Evolutionary conservation across 2,888 invertebrate species (phyloP), one percentile per base, ranked within the genome.

Genomic region (Cynaeus angustus): DNA sequence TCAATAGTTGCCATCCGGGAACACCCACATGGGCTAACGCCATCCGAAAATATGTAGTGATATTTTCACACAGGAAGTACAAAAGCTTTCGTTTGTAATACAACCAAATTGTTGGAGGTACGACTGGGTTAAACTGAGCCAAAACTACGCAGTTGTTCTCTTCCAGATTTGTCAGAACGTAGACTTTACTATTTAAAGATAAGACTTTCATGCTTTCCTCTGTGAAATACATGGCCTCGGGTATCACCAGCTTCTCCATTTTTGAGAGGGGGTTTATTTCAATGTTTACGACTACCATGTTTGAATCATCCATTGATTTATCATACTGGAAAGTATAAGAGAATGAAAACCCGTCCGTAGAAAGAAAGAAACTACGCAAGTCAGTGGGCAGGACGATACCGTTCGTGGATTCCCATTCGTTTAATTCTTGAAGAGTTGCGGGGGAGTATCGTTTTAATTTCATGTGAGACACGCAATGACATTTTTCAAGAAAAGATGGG

Each of bases 11-110:
- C 97, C 97, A 97, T 70, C 94, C 92, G 0, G 96, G 96, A 65
- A 97, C 86, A 0, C 97, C 97, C 52, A 96, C 88, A 82, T 97
- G 96, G 1, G 94, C 94, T 38, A 97, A 86, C 82, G 95, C 91
- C 91, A 97, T 94, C 68, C 96, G 88, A 78, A 96, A 92, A 83
- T 97, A 97, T 72, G 93, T 90, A 8, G 92, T 91, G 80, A 97
- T 96, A 16, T 90, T 91, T 61, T 93, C 91, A 0, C 96, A 92
- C 55, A 97, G 85, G 86, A 91, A 93, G 73, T 94, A 92, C 92
- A 96, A 97, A 10, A 89, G 88, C 28, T 88, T 79, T 6, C 76
- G 75, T 9, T 72, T 74, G 26, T 72, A 78, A 58, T 77, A 80
- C 3, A 83, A 69, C 84, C 84, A 84, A 16, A 84, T 77, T 26